These are phyloP conservation scores for Apocheima hispidaria DNA, from an alignment of 2,888 invertebrate genomes.

Conservation along the genomic window DNA sequence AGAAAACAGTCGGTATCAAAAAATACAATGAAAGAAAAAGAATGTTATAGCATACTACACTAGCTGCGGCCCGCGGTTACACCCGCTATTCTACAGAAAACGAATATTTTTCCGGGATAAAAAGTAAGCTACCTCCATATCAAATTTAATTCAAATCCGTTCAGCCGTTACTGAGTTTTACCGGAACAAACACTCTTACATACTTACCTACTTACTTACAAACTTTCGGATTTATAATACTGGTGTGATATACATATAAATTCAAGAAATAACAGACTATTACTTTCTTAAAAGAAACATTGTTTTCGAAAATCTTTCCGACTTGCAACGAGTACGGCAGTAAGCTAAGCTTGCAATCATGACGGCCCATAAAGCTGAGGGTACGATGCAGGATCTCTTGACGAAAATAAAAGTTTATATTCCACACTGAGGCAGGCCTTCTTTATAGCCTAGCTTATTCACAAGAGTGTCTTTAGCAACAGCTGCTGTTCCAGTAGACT, in stretches of 20 bases:
- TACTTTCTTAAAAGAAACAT: not conserved
- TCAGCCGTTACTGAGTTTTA: not conserved
- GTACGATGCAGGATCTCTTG: conserved; percentile 7
- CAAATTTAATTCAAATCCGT: too few relatives aligned
- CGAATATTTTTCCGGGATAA: too few relatives aligned
- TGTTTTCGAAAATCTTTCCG: not conserved
- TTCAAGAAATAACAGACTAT: not conserved
- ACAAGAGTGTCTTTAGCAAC: conserved; percentile 12
- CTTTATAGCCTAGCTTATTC: conserved; percentile 26
- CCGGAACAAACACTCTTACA: too few relatives aligned
- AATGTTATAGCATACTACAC: too few relatives aligned
- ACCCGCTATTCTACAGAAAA: too few relatives aligned
- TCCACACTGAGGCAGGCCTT: not conserved
- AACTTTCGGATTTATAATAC: too few relatives aligned
- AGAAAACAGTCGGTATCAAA: too few relatives aligned
- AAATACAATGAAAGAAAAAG: too few relatives aligned
- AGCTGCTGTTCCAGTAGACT: not conserved
- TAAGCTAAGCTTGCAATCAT: conserved; percentile 13
- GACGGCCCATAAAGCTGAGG: conserved; percentile 6
- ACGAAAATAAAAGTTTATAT: conserved; percentile 26
- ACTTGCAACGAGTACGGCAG: conserved; percentile 6
- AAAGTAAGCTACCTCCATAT: too few relatives aligned
- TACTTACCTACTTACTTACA: too few relatives aligned
- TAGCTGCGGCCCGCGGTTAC: too few relatives aligned
- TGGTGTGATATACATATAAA: not conserved